These are phyloP conservation scores for Antigone vipio DNA, from an alignment of 2,113 vertebrate species.

Conservation along the genomic window DNA sequence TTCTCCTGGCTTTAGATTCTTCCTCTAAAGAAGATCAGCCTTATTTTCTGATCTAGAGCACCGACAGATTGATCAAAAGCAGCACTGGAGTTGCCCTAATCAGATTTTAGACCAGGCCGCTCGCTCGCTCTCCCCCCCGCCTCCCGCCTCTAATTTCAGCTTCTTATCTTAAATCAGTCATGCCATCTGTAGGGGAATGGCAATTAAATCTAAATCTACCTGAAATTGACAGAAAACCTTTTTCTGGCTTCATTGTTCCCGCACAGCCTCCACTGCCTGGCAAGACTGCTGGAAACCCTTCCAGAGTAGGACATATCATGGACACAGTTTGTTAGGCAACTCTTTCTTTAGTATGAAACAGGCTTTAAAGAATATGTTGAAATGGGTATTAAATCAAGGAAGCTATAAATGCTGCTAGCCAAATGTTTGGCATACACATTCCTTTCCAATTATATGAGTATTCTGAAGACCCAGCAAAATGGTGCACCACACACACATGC, in stretches of 20 bases:
- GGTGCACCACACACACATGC: accelerated
- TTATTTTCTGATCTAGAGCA: background rate
- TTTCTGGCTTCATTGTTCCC: background rate
- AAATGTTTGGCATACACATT: background rate
- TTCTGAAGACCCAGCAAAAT: background rate
- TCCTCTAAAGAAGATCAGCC: background rate
- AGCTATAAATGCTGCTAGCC: background rate
- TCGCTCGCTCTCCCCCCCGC: background rate
- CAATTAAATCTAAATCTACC: background rate
- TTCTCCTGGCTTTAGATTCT: background rate
- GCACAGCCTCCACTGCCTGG: background rate
- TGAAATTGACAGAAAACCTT: background rate
- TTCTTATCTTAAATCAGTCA: background rate
- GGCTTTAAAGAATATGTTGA: background rate
- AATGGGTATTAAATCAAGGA: background rate
- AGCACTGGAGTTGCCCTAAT: background rate
- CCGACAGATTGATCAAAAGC: background rate
- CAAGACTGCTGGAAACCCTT: background rate
- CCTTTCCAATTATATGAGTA: background rate
- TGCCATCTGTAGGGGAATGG: background rate
- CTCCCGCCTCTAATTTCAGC: background rate
- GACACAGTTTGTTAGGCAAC: background rate
- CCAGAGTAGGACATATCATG: background rate
- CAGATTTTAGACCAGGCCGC: background rate
- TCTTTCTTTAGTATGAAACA: background rate